Base-by-base conservation (phyloP, 1,140 invertebrate species). In the Papilio polyxenes region DNA sequence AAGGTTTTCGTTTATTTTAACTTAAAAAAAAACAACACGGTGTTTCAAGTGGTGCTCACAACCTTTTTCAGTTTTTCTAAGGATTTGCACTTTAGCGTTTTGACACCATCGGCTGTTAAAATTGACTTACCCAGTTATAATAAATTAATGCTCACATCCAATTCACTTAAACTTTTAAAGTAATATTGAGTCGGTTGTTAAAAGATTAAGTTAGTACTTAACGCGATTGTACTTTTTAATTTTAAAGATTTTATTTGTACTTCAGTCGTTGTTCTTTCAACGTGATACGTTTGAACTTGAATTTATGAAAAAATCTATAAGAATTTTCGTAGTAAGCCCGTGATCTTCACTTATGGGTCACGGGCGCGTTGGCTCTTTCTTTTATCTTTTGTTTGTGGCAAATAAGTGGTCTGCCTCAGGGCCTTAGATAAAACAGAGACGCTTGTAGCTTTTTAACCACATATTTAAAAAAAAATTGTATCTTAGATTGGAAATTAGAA, bases 371-470 rank as follows among this genome's bases (percentile, higher is more conserved):
- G 23, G 65, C 31, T 72, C 15, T 72, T 37, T 65, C 8, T 69
- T 69, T 72, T 72, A 72, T 72, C 65, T 72, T 37, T 72, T 72
- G 65, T 72, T 72, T 72, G 13, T 23, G 20, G 23, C 31, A 72
- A 3, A 37, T 72, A 65, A 65, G 20, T 59, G 56, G 5, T 37
- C 6, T 11, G 31, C 65, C 31, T 31, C 13, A 37, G 13, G 31
- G 65, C 31, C 15, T 15, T 31, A 65, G 23, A 72, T 72, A 37
- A 31, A 5, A 11, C 23, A 11, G 37, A 72, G 17, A 20, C 62
- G 13, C 65, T 72, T 72, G 65, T 40, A 72, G 13, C 65, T 69
- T 65, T 31, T 10, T 37, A 37, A 72, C 31, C 15, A 7, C 65
- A 9, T 23, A 40, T 72, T 31, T 31, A 31, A 31, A 31, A 31